Evolutionary conservation across 2,888 invertebrate genomes (phyloP).

Genomic region (Diarsia rubi): DNA sequence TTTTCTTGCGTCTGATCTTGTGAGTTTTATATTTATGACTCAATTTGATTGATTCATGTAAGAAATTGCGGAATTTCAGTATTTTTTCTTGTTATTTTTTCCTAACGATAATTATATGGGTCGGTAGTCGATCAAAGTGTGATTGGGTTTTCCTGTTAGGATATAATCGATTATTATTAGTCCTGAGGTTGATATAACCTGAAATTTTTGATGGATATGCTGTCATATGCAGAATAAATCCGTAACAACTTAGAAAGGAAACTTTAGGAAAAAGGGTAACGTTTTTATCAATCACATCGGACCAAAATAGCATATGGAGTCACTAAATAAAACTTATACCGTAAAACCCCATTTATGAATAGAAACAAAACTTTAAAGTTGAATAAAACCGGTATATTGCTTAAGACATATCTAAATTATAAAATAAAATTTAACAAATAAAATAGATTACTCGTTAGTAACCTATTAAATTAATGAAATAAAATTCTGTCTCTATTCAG

Average conservation of each 20-base stretch:
- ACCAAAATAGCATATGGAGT: neutral
- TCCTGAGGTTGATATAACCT: conserved; percentile 32
- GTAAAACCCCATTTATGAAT: too few species aligned
- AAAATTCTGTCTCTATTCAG: too few species aligned
- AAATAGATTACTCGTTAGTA: too few species aligned
- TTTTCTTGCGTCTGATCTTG: conserved; percentile 41
- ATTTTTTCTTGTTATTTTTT: conserved; percentile 35
- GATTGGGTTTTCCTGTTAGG: conserved; percentile 35
- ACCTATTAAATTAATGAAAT: too few species aligned
- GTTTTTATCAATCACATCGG: conserved; percentile 14
- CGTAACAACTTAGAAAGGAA: neutral
- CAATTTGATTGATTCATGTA: conserved; percentile 45
- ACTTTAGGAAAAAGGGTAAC: too few species aligned
- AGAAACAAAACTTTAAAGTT: too few species aligned
- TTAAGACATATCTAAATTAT: too few species aligned
- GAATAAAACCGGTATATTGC: too few species aligned
- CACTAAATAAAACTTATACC: too few species aligned
- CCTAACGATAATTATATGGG: conserved; percentile 32
- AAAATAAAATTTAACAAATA: too few species aligned
- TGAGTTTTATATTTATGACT: conserved; percentile 45
- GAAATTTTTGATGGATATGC: conserved; percentile 32
- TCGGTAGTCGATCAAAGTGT: conserved; percentile 36
- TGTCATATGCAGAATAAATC: neutral
- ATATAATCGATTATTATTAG: conserved; percentile 54
- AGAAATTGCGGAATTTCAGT: conserved; percentile 6